Base-by-base conservation (phyloP, 2,888 invertebrate species). In the Brenthis daphne region DNA sequence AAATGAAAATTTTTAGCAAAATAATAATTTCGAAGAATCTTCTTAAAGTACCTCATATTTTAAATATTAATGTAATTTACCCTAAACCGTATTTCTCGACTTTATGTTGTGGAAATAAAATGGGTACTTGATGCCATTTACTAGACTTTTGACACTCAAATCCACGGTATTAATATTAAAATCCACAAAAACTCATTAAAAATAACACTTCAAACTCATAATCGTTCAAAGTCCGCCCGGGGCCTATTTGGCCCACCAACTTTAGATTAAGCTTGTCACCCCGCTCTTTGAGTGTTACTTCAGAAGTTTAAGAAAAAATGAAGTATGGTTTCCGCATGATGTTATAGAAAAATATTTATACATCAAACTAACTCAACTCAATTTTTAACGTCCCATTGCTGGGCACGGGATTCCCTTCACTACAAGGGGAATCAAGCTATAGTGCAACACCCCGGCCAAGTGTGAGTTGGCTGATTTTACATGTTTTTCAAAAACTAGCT, bases 201-300 rank as follows among this genome's bases (percentile, higher is more conserved):
- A 89, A 89, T 89, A 88, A 87, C 89, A 87, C 85, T 88, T 85
- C 76, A 78, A 89, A 90, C 83, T 88, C 88, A 84, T 89, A 87
- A 89, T 86, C 86, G 87, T 81, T 82, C 75, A 79, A 80, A 79
- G 75, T 79, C 79, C 79, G 76, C 79, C 79, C 77, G 79, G 82
- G 85, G 84, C 82, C 85, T 81, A 79, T 80, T 77, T 80, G 83
- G 77, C 80, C 82, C 83, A 74, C 76, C 77, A 89, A 90, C 81
- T 89, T 90, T 90, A 89, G 90, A 90, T 90, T 90, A 86, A 86
- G 87, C 83, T 89, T 90, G 90, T 89, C 90, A 85, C 82, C 85
- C 82, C 79, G 76, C 77, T 79, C 71, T 71, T 57, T 68, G 77
- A 76, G 76, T 76, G 77, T 77, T 75, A 73, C 75, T 76, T 73